A percentile compares a stretch with the other conserved stretches of the same genome.
phyloP scores from a whole-genome alignment of 2,888 invertebrate genomes.

The Nipponacmea schrenckii region DNA sequence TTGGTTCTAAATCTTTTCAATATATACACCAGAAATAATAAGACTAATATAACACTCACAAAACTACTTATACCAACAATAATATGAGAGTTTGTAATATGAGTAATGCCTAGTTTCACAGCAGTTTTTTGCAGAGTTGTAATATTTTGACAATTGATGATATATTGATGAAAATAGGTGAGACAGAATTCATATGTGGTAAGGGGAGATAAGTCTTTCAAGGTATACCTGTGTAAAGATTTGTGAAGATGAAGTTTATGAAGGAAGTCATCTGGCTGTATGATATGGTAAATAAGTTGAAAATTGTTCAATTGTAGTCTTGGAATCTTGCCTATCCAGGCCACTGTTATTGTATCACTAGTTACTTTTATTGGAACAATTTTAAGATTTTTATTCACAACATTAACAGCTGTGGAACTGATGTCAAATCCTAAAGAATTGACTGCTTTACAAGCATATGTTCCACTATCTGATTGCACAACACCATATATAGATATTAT shows the following conservation, averaged over 20 bases:
- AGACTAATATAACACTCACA: constrained; percentile 51
- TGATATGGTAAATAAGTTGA: constrained; percentile 43
- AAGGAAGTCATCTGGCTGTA: constrained; percentile 3
- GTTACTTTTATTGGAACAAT: constrained; percentile 62
- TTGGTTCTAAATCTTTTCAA: constrained; percentile 60
- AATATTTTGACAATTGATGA: constrained; percentile 50
- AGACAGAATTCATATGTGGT: constrained; percentile 69
- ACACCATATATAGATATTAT: constrained; percentile 28
- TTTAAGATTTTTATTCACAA: constrained; percentile 66
- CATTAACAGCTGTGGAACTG: constrained; percentile 57
- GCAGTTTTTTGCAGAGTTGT: constrained; percentile 40
- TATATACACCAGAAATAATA: constrained; percentile 64
- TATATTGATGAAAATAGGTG: constrained; percentile 56
- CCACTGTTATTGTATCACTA: constrained; percentile 65
- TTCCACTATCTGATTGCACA: constrained; percentile 62
- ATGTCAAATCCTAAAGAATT: constrained; percentile 61
- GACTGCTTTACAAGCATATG: constrained; percentile 67
- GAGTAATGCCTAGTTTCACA: constrained; percentile 39
- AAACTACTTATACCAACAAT: constrained; percentile 48
- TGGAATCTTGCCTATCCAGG: constrained; percentile 65
- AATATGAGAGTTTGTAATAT: constrained; percentile 46
- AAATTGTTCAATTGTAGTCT: constrained; percentile 49
- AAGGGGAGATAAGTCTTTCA: constrained; percentile 65
- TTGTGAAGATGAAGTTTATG: constrained; percentile 43
- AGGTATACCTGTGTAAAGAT: constrained; percentile 64